Evolutionary conservation across 2,888 invertebrate species (phyloP).

Genomic region (Ametastegia equiseti): DNA sequence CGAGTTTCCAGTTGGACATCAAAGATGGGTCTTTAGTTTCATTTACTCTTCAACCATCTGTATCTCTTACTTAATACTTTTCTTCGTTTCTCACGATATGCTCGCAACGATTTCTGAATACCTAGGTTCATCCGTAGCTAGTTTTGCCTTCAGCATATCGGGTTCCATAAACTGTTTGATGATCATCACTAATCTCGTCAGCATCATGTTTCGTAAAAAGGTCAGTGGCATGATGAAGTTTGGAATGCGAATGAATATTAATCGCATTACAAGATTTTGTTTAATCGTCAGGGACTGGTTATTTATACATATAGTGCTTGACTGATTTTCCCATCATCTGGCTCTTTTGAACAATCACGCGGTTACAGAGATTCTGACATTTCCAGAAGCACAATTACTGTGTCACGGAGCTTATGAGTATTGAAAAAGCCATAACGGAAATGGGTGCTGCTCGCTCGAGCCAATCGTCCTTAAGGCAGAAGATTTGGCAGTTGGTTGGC

Average conservation of each 20-base stretch:
- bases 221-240: neutral
- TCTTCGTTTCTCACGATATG: neutral
- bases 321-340: neutral
- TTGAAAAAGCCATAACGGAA: neutral
- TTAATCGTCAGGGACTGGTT: neutral
- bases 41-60: neutral
- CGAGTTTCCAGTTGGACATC: conserved; percentile 43
- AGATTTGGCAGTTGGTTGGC: neutral
- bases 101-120: neutral
- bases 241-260: neutral
- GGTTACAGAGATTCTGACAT: neutral
- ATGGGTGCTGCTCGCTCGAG: neutral
- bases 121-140: neutral
- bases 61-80: neutral
- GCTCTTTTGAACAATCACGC: neutral
- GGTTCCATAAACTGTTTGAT: neutral
- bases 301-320: neutral
- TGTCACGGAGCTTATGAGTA: neutral
- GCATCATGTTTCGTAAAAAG: neutral
- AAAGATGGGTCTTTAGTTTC: neutral
- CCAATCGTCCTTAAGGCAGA: neutral
- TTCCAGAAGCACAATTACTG: neutral
- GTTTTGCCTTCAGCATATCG: neutral
- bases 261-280: neutral
- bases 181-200: neutral